phyloP scores from a whole-genome alignment of 1,140 invertebrate species.

The Metaphire vulgaris region DNA sequence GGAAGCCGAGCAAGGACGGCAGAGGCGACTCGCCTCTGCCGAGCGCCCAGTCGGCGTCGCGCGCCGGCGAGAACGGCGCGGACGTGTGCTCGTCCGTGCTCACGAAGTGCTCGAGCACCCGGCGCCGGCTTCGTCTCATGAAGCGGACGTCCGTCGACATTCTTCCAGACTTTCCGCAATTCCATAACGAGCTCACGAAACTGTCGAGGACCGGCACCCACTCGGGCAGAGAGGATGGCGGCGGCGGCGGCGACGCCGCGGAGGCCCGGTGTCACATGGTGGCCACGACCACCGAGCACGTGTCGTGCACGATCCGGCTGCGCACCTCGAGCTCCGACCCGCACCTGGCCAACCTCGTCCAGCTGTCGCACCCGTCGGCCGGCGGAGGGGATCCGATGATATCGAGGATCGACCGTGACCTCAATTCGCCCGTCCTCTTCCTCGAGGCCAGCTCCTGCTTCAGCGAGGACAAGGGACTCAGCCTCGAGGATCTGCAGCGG shows the following conservation, averaged over 20 bases:
- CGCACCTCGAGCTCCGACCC: slow-evolving; percentile 45
- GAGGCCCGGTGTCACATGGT: background rate
- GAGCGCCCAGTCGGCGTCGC: slow-evolving; percentile 5
- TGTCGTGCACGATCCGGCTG: slow-evolving; percentile 21
- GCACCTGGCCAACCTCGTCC: slow-evolving; percentile 27
- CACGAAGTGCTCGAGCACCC: slow-evolving; percentile 28
- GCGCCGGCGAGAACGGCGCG: no score
- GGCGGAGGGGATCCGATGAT: slow-evolving; percentile 28
- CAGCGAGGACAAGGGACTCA: background rate
- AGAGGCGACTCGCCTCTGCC: slow-evolving; percentile 56
- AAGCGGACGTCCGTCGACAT: slow-evolving; percentile 46
- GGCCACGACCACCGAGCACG: slow-evolving; percentile 24
- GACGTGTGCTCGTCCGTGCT: slow-evolving; percentile 39
- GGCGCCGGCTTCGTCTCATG: slow-evolving; percentile 30
- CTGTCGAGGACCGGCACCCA: background rate
- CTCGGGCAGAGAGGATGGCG: background rate
- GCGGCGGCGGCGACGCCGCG: background rate
- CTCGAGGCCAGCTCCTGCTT: slow-evolving; percentile 34
- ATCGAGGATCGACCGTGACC: slow-evolving; percentile 29
- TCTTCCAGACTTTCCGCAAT: slow-evolving; percentile 34
- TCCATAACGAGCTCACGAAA: background rate
- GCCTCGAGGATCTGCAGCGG: slow-evolving; percentile 8
- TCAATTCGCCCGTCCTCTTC: slow-evolving; percentile 40
- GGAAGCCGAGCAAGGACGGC: background rate
- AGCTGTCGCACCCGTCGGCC: background rate